Base-by-base conservation (phyloP, 2,888 invertebrate genomes). In the Drosophila niveifrons region DNA sequence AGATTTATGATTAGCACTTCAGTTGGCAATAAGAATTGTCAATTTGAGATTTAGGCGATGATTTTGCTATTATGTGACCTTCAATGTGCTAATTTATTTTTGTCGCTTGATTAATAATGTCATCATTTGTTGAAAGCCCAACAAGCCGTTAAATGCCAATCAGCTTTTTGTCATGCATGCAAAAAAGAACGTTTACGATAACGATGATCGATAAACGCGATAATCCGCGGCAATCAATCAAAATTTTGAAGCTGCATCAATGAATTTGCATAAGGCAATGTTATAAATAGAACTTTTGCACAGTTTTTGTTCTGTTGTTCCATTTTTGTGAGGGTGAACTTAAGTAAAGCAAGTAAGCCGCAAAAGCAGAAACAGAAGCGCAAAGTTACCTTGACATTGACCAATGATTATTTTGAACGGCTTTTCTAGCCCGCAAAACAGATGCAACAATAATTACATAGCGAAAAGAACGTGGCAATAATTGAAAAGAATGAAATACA, bases 341-440 rank as follows among this genome's bases (percentile, higher is more conserved):
- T 43, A 47, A 34, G 47, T 34, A 69, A 50, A 11, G 15, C 23
- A 51, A 56, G 52, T 64, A 55, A 64, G 44, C 64, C 11, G 36
- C 15, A 36, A 31, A 17, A 36, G n/a, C 36, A 36, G 11, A 17
- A 36, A 4, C 36, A 36, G 11, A 23, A 23, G 23, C 23, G 23
- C n/a, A 11, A 36, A 36, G 36, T 11, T 41, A 56, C 56, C 39
- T 52, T 62, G 73, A 31, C 64, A 68, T 68, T 68, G 64, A 8
- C 39, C 36, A 36, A 36, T 36, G 36, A 34, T 61, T 61, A 41
- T 47, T 72, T 59, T 56, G 3, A 29, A 28, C 70, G 46, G 50
- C 36, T 68, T 39, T 66, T 31, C 48, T 28, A 29, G 58, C 28
- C 28, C 39, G 41, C 58, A 72, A 69, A 69, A 63, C 39, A 72